Evolutionary conservation across 1,140 invertebrate species (phyloP).

Genomic region (Plutomurus gul): DNA sequence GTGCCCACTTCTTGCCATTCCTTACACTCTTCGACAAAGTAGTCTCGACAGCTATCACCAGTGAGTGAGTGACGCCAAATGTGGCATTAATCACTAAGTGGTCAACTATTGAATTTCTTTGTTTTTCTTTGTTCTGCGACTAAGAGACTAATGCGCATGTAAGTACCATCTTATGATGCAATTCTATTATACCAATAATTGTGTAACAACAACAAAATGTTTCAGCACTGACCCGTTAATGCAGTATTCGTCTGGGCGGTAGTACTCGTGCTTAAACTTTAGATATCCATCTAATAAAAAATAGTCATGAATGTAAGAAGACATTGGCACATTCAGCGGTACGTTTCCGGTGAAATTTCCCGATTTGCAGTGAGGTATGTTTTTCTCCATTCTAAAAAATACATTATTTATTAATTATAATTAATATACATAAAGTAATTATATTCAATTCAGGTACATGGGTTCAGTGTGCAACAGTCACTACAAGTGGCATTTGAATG

Average conservation of each 20-base stretch:
- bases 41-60: too few relatives aligned
- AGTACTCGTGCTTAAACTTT: constrained; percentile 36
- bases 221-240: constrained; percentile 29
- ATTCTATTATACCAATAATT: not conserved
- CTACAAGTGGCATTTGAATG: too few relatives aligned
- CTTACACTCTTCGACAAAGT: too few relatives aligned
- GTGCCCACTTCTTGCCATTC: not conserved
- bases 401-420: not conserved
- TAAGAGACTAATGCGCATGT: not conserved
- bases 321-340: not conserved
- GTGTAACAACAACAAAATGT: not conserved
- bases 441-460: too few relatives aligned
- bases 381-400: constrained; percentile 20
- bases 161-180: not conserved
- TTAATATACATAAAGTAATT: too few relatives aligned
- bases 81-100: too few relatives aligned
- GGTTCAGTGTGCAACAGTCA: too few relatives aligned
- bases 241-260: constrained; percentile 37
- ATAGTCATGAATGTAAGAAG: not conserved
- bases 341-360: not conserved
- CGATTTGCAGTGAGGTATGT: not conserved
- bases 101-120: too few relatives aligned
- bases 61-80: too few relatives aligned
- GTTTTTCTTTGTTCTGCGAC: not conserved
- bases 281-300: constrained; percentile 34